A percentile compares a stretch with the other conserved stretches of the same genome.
Conservation (phyloP, 2,797 vertebrate genomes). For the Pseudopleuronectes americanus region DNA sequence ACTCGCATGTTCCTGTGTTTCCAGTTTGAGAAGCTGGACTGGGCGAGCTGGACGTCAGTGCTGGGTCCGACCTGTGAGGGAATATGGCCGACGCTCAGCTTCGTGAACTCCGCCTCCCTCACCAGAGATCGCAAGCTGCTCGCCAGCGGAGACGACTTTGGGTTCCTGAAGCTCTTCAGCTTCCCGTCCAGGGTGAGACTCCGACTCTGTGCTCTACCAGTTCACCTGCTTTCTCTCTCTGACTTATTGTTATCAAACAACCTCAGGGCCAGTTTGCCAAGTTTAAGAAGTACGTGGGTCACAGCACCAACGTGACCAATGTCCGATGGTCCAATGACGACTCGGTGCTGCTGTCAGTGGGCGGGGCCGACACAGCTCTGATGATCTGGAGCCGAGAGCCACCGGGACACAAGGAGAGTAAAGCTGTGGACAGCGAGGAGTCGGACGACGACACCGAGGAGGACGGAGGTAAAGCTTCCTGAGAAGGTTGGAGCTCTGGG, state of each 20-base stretch:
- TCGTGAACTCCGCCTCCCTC: conserved; percentile 91
- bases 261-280: conserved; percentile 91
- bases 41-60: conserved; percentile 94
- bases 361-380: conserved; percentile 93
- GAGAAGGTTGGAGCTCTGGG: neutral
- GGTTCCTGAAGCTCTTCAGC: conserved; percentile 95
- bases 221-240: neutral
- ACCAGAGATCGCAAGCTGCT: conserved; percentile 90
- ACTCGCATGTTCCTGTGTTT: conserved; percentile 1
- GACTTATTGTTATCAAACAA: neutral
- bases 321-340: conserved; percentile 95
- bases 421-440: conserved; percentile 95
- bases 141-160: conserved; percentile 94
- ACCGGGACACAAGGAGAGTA: conserved; percentile 90
- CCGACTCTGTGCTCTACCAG: neutral
- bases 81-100: conserved; percentile 92
- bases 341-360: conserved; percentile 91
- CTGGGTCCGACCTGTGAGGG: conserved; percentile 93
- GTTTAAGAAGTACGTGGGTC: conserved; percentile 96
- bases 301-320: conserved; percentile 94
- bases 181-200: conserved; percentile 91
- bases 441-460: conserved; percentile 94
- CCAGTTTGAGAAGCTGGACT: conserved; percentile 95
- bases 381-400: conserved; percentile 96
- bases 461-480: conserved; percentile 89